Conservation (phyloP, 1,140 invertebrate genomes). For the Acromyrmex echinatior region DNA sequence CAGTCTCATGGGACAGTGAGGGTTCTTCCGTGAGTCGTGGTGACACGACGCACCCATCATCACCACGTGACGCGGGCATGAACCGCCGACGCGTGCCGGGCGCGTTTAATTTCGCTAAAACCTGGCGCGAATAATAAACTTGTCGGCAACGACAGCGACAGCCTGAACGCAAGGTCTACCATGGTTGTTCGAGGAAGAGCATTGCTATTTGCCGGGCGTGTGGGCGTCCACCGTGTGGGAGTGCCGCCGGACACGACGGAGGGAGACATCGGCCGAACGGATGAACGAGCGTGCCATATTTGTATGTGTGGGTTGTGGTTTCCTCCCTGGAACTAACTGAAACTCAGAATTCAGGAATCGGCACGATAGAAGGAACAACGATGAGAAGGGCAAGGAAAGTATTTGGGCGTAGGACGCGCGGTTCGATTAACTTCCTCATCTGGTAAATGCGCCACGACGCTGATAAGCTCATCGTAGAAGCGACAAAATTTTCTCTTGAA, state of each 20-base stretch:
- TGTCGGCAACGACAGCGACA: not conserved
- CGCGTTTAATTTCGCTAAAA: conserved; percentile 77
- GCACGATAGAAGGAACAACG: conserved; percentile 29
- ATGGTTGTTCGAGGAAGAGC: conserved; percentile 43
- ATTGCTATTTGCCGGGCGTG: conserved; percentile 74
- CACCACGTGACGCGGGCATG: conserved; percentile 29
- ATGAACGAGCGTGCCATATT: conserved; percentile 63
- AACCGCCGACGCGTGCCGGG: conserved; percentile 14
- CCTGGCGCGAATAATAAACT: conserved; percentile 73
- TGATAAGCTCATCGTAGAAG: conserved; percentile 32
- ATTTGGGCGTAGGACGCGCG: conserved; percentile 12
- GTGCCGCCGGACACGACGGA: conserved; percentile 74
- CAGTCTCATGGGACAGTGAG: conserved; percentile 22
- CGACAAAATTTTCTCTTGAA: not conserved
- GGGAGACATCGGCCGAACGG: conserved; percentile 62
- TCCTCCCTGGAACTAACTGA: conserved; percentile 61
- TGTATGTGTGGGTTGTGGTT: conserved; percentile 61
- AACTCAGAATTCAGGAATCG: conserved; percentile 50
- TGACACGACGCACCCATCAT: conserved; percentile 58
- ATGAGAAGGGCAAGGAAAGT: not conserved
- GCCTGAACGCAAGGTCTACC: conserved; percentile 69
- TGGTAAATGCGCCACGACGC: not conserved
- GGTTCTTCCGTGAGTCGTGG: conserved; percentile 8
- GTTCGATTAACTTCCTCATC: conserved; percentile 31
- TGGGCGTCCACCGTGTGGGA: conserved; percentile 74